phyloP scores from a whole-genome alignment of 1,140 invertebrate species.

The Sesamia nonagrioides region DNA sequence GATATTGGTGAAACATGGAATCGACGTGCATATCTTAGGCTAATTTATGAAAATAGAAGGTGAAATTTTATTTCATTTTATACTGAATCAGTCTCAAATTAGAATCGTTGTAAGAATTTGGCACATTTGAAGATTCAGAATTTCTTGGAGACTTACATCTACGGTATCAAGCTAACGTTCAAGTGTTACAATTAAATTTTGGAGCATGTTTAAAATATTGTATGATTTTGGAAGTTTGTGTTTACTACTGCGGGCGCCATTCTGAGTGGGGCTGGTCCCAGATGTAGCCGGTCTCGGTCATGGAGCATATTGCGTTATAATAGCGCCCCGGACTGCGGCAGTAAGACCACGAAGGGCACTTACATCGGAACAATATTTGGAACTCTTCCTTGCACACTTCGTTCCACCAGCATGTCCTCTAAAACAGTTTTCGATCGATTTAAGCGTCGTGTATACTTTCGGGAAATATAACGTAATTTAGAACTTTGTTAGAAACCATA shows the following conservation, averaged over 20 bases:
- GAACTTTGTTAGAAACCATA: slow-evolving; percentile 70
- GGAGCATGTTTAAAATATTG: slow-evolving; percentile 42
- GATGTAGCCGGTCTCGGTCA: slow-evolving; percentile 96
- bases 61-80: slow-evolving; percentile 81
- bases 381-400: slow-evolving; percentile 97
- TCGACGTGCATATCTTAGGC: slow-evolving; percentile 64
- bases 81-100: slow-evolving; percentile 81
- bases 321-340: slow-evolving; percentile 95
- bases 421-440: slow-evolving; percentile 60
- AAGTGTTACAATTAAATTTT: slow-evolving; percentile 40
- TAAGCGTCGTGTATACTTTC: background rate
- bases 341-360: slow-evolving; percentile 95
- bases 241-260: slow-evolving; percentile 79
- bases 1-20: slow-evolving; percentile 57
- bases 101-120: slow-evolving; percentile 74
- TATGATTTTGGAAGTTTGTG: slow-evolving; percentile 6
- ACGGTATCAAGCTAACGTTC: slow-evolving; percentile 35
- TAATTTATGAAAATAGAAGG: slow-evolving; percentile 81
- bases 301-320: slow-evolving; percentile 96
- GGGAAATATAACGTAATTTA: background rate
- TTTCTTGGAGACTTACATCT: slow-evolving; percentile 36
- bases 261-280: slow-evolving; percentile 93
- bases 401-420: slow-evolving; percentile 97
- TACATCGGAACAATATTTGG: slow-evolving; percentile 94
- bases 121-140: slow-evolving; percentile 59